Evolutionary conservation across 2,888 invertebrate species (phyloP).

Genomic region (Plebejus melissa): DNA sequence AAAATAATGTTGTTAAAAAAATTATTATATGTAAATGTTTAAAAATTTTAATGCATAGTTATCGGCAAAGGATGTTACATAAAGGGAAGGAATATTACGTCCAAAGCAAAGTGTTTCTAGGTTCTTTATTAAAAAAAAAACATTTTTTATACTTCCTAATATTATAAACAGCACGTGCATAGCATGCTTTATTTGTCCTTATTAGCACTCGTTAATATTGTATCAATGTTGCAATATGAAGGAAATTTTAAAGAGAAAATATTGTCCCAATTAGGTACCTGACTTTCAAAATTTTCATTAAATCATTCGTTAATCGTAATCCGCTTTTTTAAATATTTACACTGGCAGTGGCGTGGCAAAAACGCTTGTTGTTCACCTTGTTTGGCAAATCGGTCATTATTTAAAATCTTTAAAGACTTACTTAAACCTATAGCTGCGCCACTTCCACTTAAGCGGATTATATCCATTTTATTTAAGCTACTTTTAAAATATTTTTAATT

Average conservation of each 20-base stretch:
- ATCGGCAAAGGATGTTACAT: not conserved
- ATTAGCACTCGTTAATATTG: slow-evolving; percentile 40
- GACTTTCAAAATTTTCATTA: slow-evolving; percentile 54
- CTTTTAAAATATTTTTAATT: slow-evolving; percentile 41
- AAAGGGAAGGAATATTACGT: not conserved
- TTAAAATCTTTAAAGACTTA: not conserved
- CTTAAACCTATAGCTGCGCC: not conserved
- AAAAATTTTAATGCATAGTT: not conserved
- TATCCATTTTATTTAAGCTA: slow-evolving; percentile 41
- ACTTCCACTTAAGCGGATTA: slow-evolving; percentile 25
- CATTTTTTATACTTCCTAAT: not conserved
- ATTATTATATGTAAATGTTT: not conserved
- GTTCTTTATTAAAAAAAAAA: not conserved
- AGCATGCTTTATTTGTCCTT: slow-evolving; percentile 29
- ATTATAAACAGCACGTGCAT: slow-evolving; percentile 7
- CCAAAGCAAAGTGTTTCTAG: not conserved
- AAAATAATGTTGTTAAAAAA: not conserved
- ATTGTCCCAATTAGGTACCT: slow-evolving; percentile 72
- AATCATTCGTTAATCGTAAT: slow-evolving; percentile 31
- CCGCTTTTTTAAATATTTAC: not conserved
- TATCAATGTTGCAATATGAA: slow-evolving; percentile 39
- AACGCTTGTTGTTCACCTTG: not conserved
- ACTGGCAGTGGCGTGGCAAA: not conserved
- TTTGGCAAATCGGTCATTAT: not conserved
- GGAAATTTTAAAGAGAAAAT: slow-evolving; percentile 29